Evolutionary conservation across 2,113 vertebrate genomes (phyloP).

Genomic region (Actenoides lindsayi): DNA sequence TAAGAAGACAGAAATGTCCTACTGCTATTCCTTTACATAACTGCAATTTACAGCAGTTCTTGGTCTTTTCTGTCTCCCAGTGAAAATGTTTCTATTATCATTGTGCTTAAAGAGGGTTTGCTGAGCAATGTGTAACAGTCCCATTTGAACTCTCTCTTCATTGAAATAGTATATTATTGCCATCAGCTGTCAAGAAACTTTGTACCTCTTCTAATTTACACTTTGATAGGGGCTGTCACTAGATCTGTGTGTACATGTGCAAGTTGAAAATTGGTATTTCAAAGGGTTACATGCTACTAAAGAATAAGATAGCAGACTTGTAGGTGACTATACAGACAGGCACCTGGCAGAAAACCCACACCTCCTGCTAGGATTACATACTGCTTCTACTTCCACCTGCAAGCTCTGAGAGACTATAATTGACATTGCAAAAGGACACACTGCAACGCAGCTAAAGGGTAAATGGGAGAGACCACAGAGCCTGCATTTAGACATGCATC

Average conservation of each 20-base stretch:
- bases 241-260: rapidly evolving
- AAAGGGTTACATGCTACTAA: neutral
- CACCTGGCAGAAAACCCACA: neutral
- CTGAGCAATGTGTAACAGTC: neutral
- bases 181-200: neutral
- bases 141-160: neutral
- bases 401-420: neutral
- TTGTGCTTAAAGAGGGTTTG: neutral
- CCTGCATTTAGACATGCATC: neutral
- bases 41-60: neutral
- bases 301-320: neutral
- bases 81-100: neutral
- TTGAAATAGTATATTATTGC: neutral
- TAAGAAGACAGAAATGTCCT: neutral
- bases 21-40: neutral
- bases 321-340: neutral
- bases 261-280: neutral
- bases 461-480: neutral
- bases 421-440: neutral
- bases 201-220: neutral
- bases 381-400: neutral
- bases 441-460: neutral
- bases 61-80: neutral
- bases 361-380: rapidly evolving
- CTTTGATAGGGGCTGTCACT: neutral